Percentiles rank a stretch among this genome's conserved stretches.
phyloP scores from a whole-genome alignment of 2,797 vertebrate species.

The Kryptolebias ocellatus region DNA sequence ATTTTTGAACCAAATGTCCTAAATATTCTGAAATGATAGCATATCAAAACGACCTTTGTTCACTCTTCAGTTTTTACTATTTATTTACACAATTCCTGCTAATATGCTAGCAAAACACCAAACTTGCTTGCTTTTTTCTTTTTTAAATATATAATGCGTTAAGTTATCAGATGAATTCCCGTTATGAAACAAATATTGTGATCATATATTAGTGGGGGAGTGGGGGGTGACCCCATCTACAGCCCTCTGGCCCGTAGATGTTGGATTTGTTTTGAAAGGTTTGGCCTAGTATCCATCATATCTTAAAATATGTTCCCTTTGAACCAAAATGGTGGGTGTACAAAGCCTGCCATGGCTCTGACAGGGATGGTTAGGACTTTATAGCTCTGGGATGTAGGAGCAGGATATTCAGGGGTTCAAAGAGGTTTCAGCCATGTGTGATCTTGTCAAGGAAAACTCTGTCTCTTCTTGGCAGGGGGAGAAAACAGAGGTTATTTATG shows the following conservation, averaged over 20 bases:
- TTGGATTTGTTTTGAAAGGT: conserved; percentile 78
- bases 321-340: conserved; percentile 67
- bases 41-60: background rate
- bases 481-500: conserved; percentile 56
- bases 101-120: background rate
- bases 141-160: background rate
- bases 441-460: conserved; percentile 54
- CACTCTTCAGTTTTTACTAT: background rate
- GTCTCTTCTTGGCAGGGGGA: conserved; percentile 32
- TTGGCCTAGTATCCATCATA: conserved; percentile 64
- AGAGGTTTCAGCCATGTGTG: conserved; percentile 53
- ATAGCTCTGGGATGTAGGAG: conserved; percentile 47
- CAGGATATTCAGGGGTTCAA: conserved; percentile 61
- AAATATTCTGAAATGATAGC: conserved; percentile 20
- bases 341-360: conserved; percentile 55
- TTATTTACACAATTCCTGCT: conserved; percentile 8
- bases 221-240: conserved; percentile 46
- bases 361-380: conserved; percentile 59
- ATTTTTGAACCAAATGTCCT: conserved; percentile 31
- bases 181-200: background rate
- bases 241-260: conserved; percentile 74
- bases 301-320: conserved; percentile 69
- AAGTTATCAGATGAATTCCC: background rate
- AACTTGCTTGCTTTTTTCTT: background rate
- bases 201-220: conserved; percentile 54